A percentile compares a stretch with the other conserved stretches of the same genome.
Evolutionary conservation across 30 jellyfish, hydroid and myxozoan genomes (phyloP).

Genomic region (Nemopilema nomurai): DNA sequence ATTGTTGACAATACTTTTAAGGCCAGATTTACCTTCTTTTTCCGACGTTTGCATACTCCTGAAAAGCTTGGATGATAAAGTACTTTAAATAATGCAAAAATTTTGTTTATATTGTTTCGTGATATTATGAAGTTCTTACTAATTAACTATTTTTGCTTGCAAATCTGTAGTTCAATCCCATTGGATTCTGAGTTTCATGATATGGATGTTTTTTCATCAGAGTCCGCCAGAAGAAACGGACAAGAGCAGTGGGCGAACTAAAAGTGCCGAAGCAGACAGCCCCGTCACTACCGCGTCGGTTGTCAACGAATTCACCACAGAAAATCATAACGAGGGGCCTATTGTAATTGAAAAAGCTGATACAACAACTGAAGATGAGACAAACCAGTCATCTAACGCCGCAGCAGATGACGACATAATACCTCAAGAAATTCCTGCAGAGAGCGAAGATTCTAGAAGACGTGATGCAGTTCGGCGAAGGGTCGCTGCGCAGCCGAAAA

Average conservation of each 20-base stretch:
- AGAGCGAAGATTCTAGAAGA: neutral
- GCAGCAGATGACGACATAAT: neutral
- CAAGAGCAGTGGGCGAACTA: neutral
- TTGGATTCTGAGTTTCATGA: neutral
- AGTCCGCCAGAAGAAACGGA: conserved; percentile 22
- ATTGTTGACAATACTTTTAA: no score
- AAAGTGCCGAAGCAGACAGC: neutral
- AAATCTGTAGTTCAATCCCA: neutral
- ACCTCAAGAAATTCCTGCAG: neutral
- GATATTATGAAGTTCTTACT: no score
- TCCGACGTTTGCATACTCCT: no score
- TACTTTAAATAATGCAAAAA: no score
- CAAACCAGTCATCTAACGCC: neutral
- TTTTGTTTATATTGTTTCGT: no score
- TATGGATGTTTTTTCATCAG: neutral
- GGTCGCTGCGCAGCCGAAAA: neutral
- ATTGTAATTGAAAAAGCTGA: neutral
- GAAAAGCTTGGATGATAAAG: no score
- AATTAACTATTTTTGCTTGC: no score
- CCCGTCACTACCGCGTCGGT: neutral
- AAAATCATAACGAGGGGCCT: neutral
- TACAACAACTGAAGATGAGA: neutral
- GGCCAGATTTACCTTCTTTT: no score
- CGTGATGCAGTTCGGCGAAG: neutral
- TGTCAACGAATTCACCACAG: neutral